phyloP scores from a whole-genome alignment of 2,797 vertebrate genomes.

The Diglossa cyanea region DNA sequence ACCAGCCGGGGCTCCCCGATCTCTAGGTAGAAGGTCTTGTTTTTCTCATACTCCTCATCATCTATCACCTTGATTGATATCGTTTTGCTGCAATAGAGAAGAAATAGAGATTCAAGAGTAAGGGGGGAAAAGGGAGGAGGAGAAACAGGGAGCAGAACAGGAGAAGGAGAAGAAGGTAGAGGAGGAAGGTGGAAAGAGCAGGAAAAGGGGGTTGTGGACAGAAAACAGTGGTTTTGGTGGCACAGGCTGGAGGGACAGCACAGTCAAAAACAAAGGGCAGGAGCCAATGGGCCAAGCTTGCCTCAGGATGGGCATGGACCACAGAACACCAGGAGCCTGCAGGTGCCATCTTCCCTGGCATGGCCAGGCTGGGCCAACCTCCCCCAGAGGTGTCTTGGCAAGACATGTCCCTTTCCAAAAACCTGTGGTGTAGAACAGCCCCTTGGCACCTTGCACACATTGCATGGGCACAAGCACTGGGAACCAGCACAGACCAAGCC shows the following conservation, averaged over 20 bases:
- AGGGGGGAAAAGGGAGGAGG: slow-evolving; percentile 43
- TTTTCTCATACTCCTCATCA: slow-evolving; percentile 99
- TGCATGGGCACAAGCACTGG: neutral
- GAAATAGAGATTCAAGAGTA: slow-evolving; percentile 79
- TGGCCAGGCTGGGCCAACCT: neutral
- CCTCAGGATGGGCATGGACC: neutral
- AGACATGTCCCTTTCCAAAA: neutral
- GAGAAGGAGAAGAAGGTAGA: slow-evolving; percentile 27
- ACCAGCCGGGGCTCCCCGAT: slow-evolving; percentile 90
- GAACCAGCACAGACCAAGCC: neutral
- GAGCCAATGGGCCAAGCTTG: neutral
- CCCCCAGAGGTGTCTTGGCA: neutral
- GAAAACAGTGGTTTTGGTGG: neutral
- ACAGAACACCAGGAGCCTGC: neutral
- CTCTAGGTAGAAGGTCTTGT: slow-evolving; percentile 98
- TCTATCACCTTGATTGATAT: slow-evolving; percentile 96
- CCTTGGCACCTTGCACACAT: neutral
- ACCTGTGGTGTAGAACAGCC: neutral
- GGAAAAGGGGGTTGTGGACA: neutral
- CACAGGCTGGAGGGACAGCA: neutral
- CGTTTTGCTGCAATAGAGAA: slow-evolving; percentile 90
- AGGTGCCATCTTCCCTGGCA: neutral
- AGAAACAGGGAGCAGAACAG: neutral
- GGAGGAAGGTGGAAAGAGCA: slow-evolving; percentile 29
- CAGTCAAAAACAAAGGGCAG: neutral